Evolutionary conservation across 2,797 vertebrate species (phyloP), one percentile per base, ranked within the genome.

Genomic region (Rhyacichthys aspro): DNA sequence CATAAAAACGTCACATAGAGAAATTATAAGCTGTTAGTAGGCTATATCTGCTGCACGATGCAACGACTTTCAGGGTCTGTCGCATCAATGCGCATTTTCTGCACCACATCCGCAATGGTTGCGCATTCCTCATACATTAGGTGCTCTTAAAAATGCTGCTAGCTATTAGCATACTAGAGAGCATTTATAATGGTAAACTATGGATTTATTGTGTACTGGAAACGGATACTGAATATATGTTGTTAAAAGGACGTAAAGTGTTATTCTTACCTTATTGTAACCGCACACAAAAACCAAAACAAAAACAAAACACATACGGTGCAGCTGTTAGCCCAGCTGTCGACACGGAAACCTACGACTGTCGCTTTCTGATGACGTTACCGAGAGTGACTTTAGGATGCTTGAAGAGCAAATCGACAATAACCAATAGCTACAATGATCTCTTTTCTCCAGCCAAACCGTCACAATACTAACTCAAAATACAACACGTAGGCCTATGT

Each of bases 61-160:
- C 9, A 19, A 16, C 16, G 47, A 72, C 43, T 48, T 41, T 15
- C 61, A 36, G 45, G 43, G 39, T 74, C 62, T 90, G 91, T 86
- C 91, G 89, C 89, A 92, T 90, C 72, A 82, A 83, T 91, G 89
- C 88, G 92, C 90, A 82, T 84, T 89, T 88, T 90, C 88, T 91
- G 90, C 90, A 90, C 90, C 79, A 90, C 89, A 90, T 92, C 91
- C 92, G 93, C 91, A 93, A 91, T 84, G 89, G 81, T 85, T 92
- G 90, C 86, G 90, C 88, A 91, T 91, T 88, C 88, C 86, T 90
- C 91, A 93, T 92, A 91, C 81, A 90, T 89, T 90, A 90, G 79
- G 73, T 67, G 83, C 86, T 86, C 80, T 62, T 69, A 66, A 67
- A n/a, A 70, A 46, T 59, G 67, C 60, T 50, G 82, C 85, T 86